Base-by-base conservation (phyloP, 2,888 invertebrate species). In the Neoitamus cyanurus region DNA sequence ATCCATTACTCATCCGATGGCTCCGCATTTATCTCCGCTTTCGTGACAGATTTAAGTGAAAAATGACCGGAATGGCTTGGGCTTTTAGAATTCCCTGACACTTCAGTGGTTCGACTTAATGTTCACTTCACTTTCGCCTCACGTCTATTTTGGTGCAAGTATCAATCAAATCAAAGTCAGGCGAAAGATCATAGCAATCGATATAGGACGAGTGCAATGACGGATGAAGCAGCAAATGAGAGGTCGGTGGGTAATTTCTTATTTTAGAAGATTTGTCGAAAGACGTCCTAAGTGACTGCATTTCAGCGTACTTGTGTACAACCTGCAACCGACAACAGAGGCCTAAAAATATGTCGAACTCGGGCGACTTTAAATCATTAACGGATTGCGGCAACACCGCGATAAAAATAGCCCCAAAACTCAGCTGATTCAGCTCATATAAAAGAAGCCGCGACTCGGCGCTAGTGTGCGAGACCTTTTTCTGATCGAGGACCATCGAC, bases 321-420 rank as follows among this genome's bases (percentile, higher is more conserved):
- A 42, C 15, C 31, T 78, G 78, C 34, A 78, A 31, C 30, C 30
- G 48, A 78, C 30, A 78, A 20, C 78, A 78, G 37, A 31, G 13
- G 78, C 46, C 78, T 78, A 78, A 78, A 78, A 78, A 78, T 78
- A 78, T 78, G 58, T 48, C 25, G n/a, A 78, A 31, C 48, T 73
- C n/a, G 31, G 15, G 36, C 37, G 46, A 48, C 25, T 48, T 42
- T 34, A 58, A 78, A 58, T 78, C 58, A 78, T 78, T 78, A 78
- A 78, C 20, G 73, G 7, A 9, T 48, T 31, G 37, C 11, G 20
- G 1, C 34, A 28, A 25, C 36, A 73, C 20, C 5, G 42, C 13
- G 48, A 30, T 78, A 78, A 48, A 78, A 78, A 78, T 78, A 78
- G 78, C 78, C 37, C 9, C 28, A 78, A 78, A 78, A 30, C 78